These are phyloP conservation scores for Ophion ellenae DNA, from an alignment of 2,888 invertebrate genomes.

Conservation along the genomic window DNA sequence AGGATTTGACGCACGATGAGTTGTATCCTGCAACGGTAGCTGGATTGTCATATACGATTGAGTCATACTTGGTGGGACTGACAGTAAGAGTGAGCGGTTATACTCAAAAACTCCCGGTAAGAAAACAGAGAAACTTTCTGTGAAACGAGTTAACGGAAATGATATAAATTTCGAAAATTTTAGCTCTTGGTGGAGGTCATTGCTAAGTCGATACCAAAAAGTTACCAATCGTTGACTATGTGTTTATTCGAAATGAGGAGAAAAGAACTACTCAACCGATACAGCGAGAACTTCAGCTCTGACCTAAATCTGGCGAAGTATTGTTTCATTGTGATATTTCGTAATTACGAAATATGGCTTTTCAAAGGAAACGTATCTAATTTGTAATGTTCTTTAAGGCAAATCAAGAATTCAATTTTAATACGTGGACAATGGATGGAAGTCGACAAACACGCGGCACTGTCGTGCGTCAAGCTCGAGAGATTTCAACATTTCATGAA, in stretches of 20 bases:
- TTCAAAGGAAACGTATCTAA: conserved; percentile 87
- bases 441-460: conserved; percentile 88
- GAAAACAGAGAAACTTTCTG: conserved; percentile 80
- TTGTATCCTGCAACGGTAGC: conserved; percentile 90
- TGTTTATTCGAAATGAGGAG: conserved; percentile 86
- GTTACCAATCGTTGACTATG: conserved; percentile 85
- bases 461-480: conserved; percentile 85
- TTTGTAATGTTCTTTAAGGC: conserved; percentile 84
- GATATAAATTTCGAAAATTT: conserved; percentile 86
- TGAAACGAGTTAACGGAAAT: conserved; percentile 70
- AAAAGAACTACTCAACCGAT: conserved; percentile 86
- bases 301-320: conserved; percentile 73
- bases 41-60: conserved; percentile 87
- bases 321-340: neutral
- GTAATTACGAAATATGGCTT: neutral
- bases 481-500: conserved; percentile 87
- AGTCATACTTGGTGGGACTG: conserved; percentile 88
- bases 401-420: conserved; percentile 88
- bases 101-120: conserved; percentile 89
- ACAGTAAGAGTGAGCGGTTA: conserved; percentile 88
- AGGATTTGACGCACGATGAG: conserved; percentile 87
- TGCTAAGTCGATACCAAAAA: conserved; percentile 87
- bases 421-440: conserved; percentile 88
- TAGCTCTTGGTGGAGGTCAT: conserved; percentile 89
- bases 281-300: conserved; percentile 79